phyloP scores from a whole-genome alignment of 2,797 vertebrate genomes.

The Falco peregrinus region DNA sequence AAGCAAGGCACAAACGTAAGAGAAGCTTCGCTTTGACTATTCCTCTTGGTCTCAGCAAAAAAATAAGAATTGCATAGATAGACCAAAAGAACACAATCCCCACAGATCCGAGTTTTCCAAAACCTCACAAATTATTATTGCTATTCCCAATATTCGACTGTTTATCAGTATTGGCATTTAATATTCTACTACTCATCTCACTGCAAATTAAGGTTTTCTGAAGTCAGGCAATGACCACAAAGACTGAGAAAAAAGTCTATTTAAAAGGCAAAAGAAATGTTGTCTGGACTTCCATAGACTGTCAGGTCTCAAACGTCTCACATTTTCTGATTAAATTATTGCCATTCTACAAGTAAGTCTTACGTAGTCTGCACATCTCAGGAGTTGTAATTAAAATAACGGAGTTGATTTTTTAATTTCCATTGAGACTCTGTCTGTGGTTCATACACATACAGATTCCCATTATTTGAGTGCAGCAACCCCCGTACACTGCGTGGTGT shows the following conservation, averaged over 20 bases:
- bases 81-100: neutral
- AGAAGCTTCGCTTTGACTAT: constrained; percentile 21
- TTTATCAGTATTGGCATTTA: neutral
- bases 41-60: neutral
- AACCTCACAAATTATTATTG: neutral
- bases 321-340: neutral
- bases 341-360: neutral
- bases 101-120: neutral
- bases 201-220: neutral
- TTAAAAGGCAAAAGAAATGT: neutral
- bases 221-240: neutral
- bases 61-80: neutral
- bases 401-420: neutral
- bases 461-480: neutral
- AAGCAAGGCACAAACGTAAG: constrained; percentile 34
- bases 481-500: accelerated
- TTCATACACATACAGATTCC: neutral
- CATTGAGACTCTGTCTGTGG: neutral
- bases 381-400: neutral
- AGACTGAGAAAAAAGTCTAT: neutral
- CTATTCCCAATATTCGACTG: neutral
- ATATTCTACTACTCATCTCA: neutral
- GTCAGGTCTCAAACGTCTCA: neutral
- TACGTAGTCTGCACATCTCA: neutral
- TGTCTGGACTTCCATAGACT: neutral